Percentiles rank a stretch among this genome's conserved stretches.
Evolutionary conservation across 1,140 invertebrate genomes (phyloP).

Genomic region (Atta cephalotes): DNA sequence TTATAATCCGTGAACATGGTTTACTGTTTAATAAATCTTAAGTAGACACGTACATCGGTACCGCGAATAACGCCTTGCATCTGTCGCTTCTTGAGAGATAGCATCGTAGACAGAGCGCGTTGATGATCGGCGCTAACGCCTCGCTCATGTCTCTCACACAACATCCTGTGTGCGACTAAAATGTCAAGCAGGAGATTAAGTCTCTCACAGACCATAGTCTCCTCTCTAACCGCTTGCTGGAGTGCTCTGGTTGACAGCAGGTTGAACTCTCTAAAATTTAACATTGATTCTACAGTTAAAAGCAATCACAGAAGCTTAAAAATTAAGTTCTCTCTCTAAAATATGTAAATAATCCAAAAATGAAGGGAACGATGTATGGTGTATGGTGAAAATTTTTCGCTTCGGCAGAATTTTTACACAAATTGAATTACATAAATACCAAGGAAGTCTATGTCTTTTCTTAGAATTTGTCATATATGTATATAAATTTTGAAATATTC

Average conservation of each 20-base stretch:
- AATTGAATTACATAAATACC: no score
- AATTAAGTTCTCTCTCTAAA: neutral
- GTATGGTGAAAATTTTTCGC: no score
- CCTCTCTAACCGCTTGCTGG: constrained; percentile 87
- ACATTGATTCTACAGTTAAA: neutral
- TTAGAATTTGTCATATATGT: no score
- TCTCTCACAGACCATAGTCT: constrained; percentile 88
- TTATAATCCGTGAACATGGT: neutral
- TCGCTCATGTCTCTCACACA: constrained; percentile 91
- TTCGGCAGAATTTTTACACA: no score
- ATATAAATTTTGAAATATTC: no score
- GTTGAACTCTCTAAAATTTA: constrained; percentile 84
- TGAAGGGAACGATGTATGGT: neutral
- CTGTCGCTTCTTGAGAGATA: constrained; percentile 90
- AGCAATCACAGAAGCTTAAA: neutral
- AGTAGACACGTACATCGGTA: constrained; percentile 85
- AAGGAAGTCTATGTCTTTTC: no score
- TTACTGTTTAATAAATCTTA: constrained; percentile 20
- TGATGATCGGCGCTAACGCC: constrained; percentile 91
- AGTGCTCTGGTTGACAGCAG: constrained; percentile 84
- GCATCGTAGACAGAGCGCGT: constrained; percentile 90
- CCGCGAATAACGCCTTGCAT: constrained; percentile 90
- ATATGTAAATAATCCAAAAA: neutral
- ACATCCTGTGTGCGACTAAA: constrained; percentile 88
- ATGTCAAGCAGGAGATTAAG: constrained; percentile 89